Conservation (phyloP, 2,888 invertebrate species). For the Philereme vetulata region DNA sequence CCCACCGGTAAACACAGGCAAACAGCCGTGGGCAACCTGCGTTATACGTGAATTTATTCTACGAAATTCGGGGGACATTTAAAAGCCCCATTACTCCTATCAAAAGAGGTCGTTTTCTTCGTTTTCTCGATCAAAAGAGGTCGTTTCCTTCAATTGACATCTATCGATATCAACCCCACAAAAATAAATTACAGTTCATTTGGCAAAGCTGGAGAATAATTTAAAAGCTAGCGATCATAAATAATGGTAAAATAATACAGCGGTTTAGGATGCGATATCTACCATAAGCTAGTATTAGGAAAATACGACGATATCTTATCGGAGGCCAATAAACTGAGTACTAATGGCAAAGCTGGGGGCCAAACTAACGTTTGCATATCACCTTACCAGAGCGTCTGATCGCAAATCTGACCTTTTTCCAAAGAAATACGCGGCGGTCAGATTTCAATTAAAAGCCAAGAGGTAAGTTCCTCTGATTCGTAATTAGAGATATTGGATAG, state of each 20-base stretch:
- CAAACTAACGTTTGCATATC: no score
- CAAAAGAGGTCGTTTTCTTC: conserved; percentile 59
- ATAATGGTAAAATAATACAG: no score
- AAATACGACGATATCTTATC: no score
- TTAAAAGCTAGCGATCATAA: conserved; percentile 43
- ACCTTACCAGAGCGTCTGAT: no score
- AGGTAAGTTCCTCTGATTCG: no score
- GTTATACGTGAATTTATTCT: background rate
- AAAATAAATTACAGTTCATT: conserved; percentile 59
- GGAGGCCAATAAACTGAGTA: no score
- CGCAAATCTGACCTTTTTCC: no score
- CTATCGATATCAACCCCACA: conserved; percentile 63
- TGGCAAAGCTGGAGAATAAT: conserved; percentile 45
- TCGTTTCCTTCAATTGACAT: conserved; percentile 67
- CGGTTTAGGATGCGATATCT: no score
- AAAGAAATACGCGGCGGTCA: no score
- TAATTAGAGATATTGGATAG: background rate
- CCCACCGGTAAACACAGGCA: background rate
- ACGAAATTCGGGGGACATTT: conserved; percentile 44
- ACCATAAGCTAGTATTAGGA: no score
- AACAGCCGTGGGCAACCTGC: background rate
- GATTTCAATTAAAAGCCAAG: no score
- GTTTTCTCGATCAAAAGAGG: conserved; percentile 56
- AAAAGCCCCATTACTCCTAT: conserved; percentile 52
- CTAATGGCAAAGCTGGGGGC: no score